Evolutionary conservation across 2,113 vertebrate genomes (phyloP), one percentile per base, ranked within the genome.

Genomic region (Rhineura floridana): DNA sequence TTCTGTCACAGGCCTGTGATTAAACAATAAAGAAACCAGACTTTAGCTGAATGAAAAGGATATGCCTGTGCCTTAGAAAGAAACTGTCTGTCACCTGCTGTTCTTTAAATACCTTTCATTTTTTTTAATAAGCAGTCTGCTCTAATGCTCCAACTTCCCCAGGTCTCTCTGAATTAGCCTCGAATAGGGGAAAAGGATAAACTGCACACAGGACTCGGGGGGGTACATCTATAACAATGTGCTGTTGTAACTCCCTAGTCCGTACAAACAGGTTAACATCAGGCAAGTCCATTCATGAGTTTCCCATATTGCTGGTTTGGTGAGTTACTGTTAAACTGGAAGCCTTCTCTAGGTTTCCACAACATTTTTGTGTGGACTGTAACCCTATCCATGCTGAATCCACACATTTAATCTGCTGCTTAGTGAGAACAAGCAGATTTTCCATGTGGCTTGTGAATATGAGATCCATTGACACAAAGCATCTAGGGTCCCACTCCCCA

Each of bases 1-100:
- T 92, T 92, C 89, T 86, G 85, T 81, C 0, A 0, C 76, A 88
- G 89, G 93, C 94, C 94, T 89, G 42, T 44, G 75, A 87, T 91
- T 92, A 86, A 90, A 75, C 36, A 84, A 55, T 63, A 0, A 0
- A 50, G 77, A 89, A 84, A 67, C 0, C 0, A 19, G 85, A 65
- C 87, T 93, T 93, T n/a, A 73, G 55, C 88, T 80, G 87, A 86
- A 33, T 2, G 0, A 92, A 87, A 79, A 77, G 84, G 73, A 62
- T 93, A 55, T 85, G 55, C 0, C 83, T 87, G 44, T 85, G 55
- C 1, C 83, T 90, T 92, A 0, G 0, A 78, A 85, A 62, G n/a
- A 70, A 50, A 50, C 73, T 67, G 36, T 85, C 87, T 90, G 42
- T 92, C 93, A 82, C 13, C 87, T 84, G 75, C 7, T 50, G 81